Base-by-base conservation (phyloP, 2,797 vertebrate species). In the Anolis apletophallus region DNA sequence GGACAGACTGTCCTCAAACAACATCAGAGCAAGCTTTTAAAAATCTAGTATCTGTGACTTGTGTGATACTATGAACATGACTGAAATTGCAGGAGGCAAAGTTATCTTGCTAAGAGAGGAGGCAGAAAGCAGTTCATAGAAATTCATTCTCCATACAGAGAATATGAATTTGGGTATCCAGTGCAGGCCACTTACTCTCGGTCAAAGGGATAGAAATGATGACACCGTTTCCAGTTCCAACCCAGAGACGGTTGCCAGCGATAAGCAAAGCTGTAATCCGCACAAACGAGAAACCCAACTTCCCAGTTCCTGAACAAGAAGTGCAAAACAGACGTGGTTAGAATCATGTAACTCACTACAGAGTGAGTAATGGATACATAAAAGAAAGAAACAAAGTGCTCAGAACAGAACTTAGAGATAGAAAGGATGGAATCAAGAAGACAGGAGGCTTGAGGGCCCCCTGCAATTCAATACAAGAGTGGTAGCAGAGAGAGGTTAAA, bases 191-290 rank as follows among this genome's bases (percentile, higher is more conserved):
- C 98, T 97, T 95, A 99, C 99, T 99, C 94, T 99, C 98, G 13
- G 99, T 99, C 90, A 99, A 93, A 0, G 99, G 99, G 95, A 99
- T 99, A 90, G 99, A 99, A 97, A 99, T 99, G 96, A 99, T 98
- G 1, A 99, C 98, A 0, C 99, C 99, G 0, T 99, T 99, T 88
- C 99, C 99, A 0, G 99, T 99, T 89, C 99, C 99, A 3, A 99
- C 99, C 99, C 99, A 99, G 71, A 99, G 97, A n/a, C 98, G 98
- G 90, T 98, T 99, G 91, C 99, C 98, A 46, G 98, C 99, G 1
- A 99, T 99, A 82, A 99, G 98, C 83, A 99, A 97, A 6, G 98
- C 98, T 6, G 99, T 99, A 94, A 99, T 99, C 85, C 99, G 95
- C 86, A 99, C 99, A 3, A 99, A 99, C 0, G 99, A 99, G 96